A percentile compares a stretch with the other conserved stretches of the same genome.
These are phyloP conservation scores for Amphimallon solstitiale DNA, from an alignment of 2,888 invertebrate species.

Conservation along the genomic window DNA sequence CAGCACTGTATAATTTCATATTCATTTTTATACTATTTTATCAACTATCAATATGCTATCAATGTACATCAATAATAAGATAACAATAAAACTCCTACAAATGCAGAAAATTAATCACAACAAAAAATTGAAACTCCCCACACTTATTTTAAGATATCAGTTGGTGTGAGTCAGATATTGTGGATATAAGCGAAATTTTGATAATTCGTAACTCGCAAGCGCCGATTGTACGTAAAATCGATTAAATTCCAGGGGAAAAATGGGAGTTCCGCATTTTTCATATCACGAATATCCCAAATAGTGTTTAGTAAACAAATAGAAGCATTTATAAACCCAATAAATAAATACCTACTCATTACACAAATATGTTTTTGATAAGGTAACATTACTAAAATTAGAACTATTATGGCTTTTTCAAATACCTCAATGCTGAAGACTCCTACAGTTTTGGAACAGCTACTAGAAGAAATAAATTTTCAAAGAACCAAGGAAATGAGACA, in stretches of 20 bases:
- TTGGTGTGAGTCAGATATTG: neutral
- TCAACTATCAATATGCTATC: no score
- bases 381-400: slow-evolving; percentile 14
- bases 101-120: no score
- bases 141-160: neutral
- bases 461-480: slow-evolving; percentile 93
- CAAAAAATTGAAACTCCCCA: neutral
- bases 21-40: neutral
- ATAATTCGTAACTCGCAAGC: slow-evolving; percentile 34
- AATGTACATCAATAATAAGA: no score
- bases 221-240: slow-evolving; percentile 27
- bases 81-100: no score
- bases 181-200: no score
- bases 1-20: neutral
- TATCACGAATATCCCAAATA: neutral
- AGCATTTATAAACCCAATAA: neutral
- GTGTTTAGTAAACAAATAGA: slow-evolving; percentile 21
- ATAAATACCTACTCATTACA: slow-evolving; percentile 6
- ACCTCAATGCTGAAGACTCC: slow-evolving; percentile 65
- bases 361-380: slow-evolving; percentile 27
- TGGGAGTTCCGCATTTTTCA: slow-evolving; percentile 37
- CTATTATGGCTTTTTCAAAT: slow-evolving; percentile 60
- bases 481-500: slow-evolving; percentile 91
- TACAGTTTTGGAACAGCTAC: slow-evolving; percentile 83
- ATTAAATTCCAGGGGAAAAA: slow-evolving; percentile 31